Conservation (phyloP, 2,797 vertebrate species). For the Gymnoscopelus braueri region DNA sequence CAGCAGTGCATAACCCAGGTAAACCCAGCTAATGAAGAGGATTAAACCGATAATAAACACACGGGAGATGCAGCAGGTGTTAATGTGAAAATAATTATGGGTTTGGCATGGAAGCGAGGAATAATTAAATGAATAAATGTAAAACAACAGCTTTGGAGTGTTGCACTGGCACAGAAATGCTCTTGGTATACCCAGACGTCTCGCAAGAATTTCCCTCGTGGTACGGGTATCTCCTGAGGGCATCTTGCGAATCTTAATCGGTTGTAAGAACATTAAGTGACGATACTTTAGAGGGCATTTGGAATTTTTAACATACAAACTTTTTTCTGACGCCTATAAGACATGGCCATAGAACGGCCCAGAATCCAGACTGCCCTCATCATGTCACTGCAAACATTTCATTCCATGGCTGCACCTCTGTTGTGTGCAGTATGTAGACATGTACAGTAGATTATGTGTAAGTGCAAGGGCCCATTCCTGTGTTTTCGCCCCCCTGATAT, state of each 20-base stretch:
- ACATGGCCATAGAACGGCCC: no score
- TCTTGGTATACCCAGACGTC: constrained; percentile 39
- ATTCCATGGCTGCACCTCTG: no score
- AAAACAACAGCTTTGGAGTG: constrained; percentile 81
- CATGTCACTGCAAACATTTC: no score
- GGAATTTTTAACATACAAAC: no score
- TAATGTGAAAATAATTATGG: constrained; percentile 80
- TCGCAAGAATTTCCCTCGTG: constrained; percentile 69
- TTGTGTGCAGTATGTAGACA: no score
- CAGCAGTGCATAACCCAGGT: constrained; percentile 36
- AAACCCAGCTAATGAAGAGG: constrained; percentile 63
- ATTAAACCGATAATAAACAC: constrained; percentile 63
- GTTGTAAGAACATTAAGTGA: constrained; percentile 60
- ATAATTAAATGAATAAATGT: constrained; percentile 87
- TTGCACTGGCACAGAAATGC: constrained; percentile 71
- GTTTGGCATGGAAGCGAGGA: constrained; percentile 80
- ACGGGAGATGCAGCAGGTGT: constrained; percentile 79
- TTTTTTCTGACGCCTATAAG: no score
- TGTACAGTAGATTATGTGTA: no score
- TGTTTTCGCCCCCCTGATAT: constrained; percentile 35
- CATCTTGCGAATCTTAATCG: constrained; percentile 63
- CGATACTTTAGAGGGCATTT: constrained; percentile 7
- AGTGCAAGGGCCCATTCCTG: no score
- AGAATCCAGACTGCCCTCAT: no score
- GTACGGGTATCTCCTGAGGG: constrained; percentile 51